Percentiles rank a stretch among this genome's conserved stretches.
Conservation (phyloP, 2,888 invertebrate genomes). For the Drosophila neoperkinsi region DNA sequence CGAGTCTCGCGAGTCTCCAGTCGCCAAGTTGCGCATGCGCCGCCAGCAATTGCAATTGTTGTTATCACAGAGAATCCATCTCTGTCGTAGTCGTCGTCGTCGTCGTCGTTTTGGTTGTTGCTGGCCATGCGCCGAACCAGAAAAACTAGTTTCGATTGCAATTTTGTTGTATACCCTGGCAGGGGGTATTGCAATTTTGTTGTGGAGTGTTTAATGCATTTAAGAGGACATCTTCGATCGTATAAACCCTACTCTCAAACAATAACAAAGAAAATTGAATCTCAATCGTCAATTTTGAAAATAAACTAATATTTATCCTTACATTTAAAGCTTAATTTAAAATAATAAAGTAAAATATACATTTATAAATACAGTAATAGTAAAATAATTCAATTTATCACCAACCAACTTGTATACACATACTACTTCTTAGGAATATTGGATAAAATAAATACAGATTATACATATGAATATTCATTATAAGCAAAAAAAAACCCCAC, state of each 20-base stretch:
- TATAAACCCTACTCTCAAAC: neutral
- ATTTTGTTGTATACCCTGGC: conserved; percentile 10
- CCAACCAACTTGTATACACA: neutral
- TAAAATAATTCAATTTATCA: neutral
- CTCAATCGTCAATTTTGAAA: neutral
- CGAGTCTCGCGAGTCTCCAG: conserved; percentile 25
- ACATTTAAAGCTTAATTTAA: neutral
- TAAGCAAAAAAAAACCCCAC: neutral
- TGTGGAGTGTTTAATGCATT: neutral
- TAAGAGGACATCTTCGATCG: neutral
- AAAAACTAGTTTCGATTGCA: conserved; percentile 76
- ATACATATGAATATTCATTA: neutral
- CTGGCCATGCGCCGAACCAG: conserved; percentile 74
- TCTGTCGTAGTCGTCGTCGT: neutral
- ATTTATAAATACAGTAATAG: neutral
- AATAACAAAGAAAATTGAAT: rapidly evolving
- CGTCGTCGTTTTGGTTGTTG: conserved; percentile 3
- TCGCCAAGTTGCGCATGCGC: conserved; percentile 69
- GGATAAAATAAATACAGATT: neutral
- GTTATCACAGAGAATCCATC: conserved; percentile 59
- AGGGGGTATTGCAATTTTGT: neutral
- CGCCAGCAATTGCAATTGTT: conserved; percentile 71
- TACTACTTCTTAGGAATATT: too few relatives aligned
- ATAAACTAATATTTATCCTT: neutral
- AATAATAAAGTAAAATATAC: neutral